phyloP scores from a whole-genome alignment of 1,140 invertebrate species.

The Apis florea region DNA sequence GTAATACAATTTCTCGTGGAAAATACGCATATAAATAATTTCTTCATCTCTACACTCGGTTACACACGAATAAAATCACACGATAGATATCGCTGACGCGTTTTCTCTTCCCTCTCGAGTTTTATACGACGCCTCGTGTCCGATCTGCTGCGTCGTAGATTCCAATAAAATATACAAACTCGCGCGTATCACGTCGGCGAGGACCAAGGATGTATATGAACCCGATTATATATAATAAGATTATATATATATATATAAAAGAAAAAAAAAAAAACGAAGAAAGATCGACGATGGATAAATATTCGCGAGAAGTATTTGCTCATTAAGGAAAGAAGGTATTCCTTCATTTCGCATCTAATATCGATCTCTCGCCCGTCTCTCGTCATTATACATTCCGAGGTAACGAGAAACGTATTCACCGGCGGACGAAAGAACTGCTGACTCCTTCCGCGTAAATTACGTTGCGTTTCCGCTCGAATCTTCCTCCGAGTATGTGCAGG shows the following conservation, averaged over 20 bases:
- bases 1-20: too few relatives aligned
- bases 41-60: neutral
- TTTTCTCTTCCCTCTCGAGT: neutral
- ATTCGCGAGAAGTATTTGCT: constrained; percentile 30
- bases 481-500: neutral
- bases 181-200: neutral
- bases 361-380: neutral
- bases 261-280: neutral
- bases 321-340: constrained; percentile 28
- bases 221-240: too few relatives aligned
- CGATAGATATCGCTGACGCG: constrained; percentile 3
- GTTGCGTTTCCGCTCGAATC: neutral
- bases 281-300: constrained; percentile 7
- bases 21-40: too few relatives aligned
- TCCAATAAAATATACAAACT: neutral
- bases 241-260: too few relatives aligned
- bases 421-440: neutral
- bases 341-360: constrained; percentile 13
- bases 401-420: constrained; percentile 23
- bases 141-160: neutral
- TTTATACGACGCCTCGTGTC: neutral
- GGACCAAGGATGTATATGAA: too few relatives aligned
- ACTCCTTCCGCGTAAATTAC: neutral
- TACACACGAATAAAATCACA: constrained; percentile 13
- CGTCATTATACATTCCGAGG: neutral